These are phyloP conservation scores for Rhaphigaster nebulosa DNA, from an alignment of 2,888 invertebrate genomes.

Conservation along the genomic window DNA sequence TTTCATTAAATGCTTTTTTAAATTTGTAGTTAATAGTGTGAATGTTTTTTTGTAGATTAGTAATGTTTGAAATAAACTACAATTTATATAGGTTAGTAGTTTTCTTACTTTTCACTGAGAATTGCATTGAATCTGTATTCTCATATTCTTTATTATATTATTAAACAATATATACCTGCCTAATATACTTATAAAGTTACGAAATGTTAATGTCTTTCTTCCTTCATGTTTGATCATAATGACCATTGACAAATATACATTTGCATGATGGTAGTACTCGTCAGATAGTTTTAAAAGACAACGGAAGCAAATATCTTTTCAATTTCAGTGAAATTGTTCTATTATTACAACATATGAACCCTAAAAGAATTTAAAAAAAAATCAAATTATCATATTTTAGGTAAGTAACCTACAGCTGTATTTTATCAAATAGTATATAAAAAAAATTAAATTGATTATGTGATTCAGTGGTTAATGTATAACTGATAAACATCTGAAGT, in stretches of 20 bases:
- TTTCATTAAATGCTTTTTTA: too few relatives aligned
- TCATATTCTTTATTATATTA: not conserved
- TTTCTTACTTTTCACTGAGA: not conserved
- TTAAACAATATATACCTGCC: not conserved
- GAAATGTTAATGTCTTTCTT: not conserved
- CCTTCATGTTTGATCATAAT: not conserved
- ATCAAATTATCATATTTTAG: slow-evolving; percentile 1
- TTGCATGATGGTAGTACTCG: not conserved
- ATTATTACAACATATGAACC: slow-evolving; percentile 28
- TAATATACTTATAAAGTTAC: not conserved
- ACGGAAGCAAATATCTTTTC: too few relatives aligned
- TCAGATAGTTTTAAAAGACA: not conserved
- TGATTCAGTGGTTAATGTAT: slow-evolving; percentile 32
- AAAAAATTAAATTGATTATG: slow-evolving; percentile 30
- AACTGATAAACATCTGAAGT: not conserved
- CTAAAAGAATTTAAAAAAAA: slow-evolving; percentile 11
- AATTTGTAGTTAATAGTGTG: not conserved
- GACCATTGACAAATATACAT: not conserved
- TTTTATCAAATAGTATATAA: not conserved
- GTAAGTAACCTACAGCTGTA: slow-evolving; percentile 34
- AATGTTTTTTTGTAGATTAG: not conserved
- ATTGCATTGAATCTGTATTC: not conserved
- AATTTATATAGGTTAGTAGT: not conserved
- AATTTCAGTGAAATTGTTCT: not conserved
- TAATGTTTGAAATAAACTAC: not conserved